Conservation (phyloP, 2,888 invertebrate species). For the Dendrolimus houi region DNA sequence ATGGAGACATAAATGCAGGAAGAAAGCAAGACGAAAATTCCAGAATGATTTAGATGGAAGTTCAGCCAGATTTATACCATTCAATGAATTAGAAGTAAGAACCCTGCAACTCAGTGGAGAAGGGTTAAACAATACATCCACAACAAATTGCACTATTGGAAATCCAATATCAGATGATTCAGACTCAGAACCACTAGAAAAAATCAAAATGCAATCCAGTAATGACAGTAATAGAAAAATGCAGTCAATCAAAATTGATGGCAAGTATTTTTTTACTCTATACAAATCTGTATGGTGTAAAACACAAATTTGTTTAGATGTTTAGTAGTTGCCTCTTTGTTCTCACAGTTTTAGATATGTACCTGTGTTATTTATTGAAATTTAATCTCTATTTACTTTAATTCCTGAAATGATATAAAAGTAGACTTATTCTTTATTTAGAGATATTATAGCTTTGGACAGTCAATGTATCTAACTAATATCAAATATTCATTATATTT, state of each 20-base stretch:
- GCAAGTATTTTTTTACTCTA: neutral
- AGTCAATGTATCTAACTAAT: too few species aligned
- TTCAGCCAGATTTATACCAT: slow-evolving; percentile 40
- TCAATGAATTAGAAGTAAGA: slow-evolving; percentile 58
- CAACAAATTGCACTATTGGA: slow-evolving; percentile 32
- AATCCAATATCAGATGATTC: slow-evolving; percentile 42
- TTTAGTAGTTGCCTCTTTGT: too few species aligned
- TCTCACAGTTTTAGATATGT: too few species aligned
- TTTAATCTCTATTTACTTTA: too few species aligned
- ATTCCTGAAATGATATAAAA: too few species aligned
- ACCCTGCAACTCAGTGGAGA: slow-evolving; percentile 47
- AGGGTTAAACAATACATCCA: slow-evolving; percentile 23
- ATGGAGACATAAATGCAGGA: slow-evolving; percentile 61
- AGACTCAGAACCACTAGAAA: slow-evolving; percentile 41
- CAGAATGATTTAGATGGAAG: slow-evolving; percentile 30
- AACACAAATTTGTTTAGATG: neutral
- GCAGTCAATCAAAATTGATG: slow-evolving; percentile 6
- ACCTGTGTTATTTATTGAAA: too few species aligned
- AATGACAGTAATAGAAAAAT: slow-evolving; percentile 12
- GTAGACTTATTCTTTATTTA: too few species aligned
- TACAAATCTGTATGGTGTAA: neutral
- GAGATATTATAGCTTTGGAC: too few species aligned
- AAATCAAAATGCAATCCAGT: slow-evolving; percentile 24
- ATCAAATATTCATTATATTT: too few species aligned
- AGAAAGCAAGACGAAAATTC: slow-evolving; percentile 45